Evolutionary conservation across 2,797 vertebrate species (phyloP).

Genomic region (Silurus lanzhouensis): DNA sequence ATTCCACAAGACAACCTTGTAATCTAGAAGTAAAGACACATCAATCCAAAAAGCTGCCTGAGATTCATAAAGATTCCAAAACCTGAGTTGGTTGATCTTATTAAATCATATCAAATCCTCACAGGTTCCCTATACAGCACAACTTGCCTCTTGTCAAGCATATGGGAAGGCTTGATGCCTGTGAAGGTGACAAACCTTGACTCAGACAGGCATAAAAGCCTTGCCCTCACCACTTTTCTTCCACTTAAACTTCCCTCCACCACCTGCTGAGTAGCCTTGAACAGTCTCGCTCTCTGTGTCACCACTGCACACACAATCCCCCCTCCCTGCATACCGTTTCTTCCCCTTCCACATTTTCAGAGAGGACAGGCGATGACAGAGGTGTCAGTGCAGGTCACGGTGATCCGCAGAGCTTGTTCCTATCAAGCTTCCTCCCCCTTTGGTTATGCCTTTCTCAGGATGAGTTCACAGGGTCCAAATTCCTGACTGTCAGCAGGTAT

Average conservation of each 20-base stretch:
- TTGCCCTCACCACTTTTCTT: slow-evolving; percentile 41
- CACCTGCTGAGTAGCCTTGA: slow-evolving; percentile 57
- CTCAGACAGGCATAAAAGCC: slow-evolving; percentile 42
- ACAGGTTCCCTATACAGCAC: not conserved
- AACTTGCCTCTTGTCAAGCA: slow-evolving; percentile 10
- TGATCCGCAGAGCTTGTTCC: slow-evolving; percentile 68
- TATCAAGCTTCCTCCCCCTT: slow-evolving; percentile 67
- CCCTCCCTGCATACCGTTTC: slow-evolving; percentile 29
- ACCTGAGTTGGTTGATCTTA: not conserved
- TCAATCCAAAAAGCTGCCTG: not conserved
- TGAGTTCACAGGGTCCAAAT: slow-evolving; percentile 77
- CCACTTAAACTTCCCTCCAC: slow-evolving; percentile 35
- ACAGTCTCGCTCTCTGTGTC: slow-evolving; percentile 68
- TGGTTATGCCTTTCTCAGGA: slow-evolving; percentile 27
- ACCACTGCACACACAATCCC: slow-evolving; percentile 66
- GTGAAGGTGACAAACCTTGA: slow-evolving; percentile 27
- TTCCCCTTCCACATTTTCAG: slow-evolving; percentile 42
- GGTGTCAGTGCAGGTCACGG: slow-evolving; percentile 81
- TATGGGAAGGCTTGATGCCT: slow-evolving; percentile 6
- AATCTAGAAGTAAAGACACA: not conserved
- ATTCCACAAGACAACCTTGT: not conserved
- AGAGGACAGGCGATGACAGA: slow-evolving; percentile 76
- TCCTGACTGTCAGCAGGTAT: slow-evolving; percentile 69
- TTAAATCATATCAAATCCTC: not conserved
- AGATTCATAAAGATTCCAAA: not conserved